These are phyloP conservation scores for Nannoperca obscura DNA, from an alignment of 2,797 vertebrate species.

Conservation along the genomic window DNA sequence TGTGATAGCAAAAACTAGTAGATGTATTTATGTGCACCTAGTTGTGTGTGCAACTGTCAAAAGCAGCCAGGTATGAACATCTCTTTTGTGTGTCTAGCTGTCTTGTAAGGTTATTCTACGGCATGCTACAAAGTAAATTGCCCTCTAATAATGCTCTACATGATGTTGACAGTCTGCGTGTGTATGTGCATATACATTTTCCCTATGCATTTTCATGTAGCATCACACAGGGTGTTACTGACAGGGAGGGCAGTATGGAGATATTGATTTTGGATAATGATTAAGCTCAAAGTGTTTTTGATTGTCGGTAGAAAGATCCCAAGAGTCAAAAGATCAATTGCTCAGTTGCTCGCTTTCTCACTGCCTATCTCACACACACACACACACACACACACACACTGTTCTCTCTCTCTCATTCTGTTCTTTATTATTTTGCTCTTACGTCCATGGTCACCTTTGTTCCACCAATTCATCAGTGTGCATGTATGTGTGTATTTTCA, in stretches of 20 bases:
- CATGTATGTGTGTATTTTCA: slow-evolving; percentile 28
- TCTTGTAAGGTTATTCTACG: slow-evolving; percentile 34
- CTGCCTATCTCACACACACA: slow-evolving; percentile 25
- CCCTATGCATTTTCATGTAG: slow-evolving; percentile 47
- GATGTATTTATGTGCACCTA: slow-evolving; percentile 43
- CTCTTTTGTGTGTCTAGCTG: slow-evolving; percentile 24
- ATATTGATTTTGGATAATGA: slow-evolving; percentile 88
- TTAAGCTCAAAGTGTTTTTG: slow-evolving; percentile 90
- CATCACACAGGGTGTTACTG: slow-evolving; percentile 57
- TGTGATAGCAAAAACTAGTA: slow-evolving; percentile 53
- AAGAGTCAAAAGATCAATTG: slow-evolving; percentile 78
- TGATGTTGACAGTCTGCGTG: slow-evolving; percentile 28
- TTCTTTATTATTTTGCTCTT: slow-evolving; percentile 39
- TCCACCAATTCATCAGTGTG: slow-evolving; percentile 45
- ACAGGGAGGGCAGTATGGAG: slow-evolving; percentile 63
- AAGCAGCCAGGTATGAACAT: slow-evolving; percentile 41
- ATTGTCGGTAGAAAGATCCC: slow-evolving; percentile 83
- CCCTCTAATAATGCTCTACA: slow-evolving; percentile 14
- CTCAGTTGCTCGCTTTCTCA: slow-evolving; percentile 63
- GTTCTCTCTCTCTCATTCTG: background rate
- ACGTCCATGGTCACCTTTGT: slow-evolving; percentile 61
- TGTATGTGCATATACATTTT: slow-evolving; percentile 26
- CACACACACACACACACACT: slow-evolving; percentile 18
- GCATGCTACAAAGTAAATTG: slow-evolving; percentile 9
- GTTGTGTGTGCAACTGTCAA: slow-evolving; percentile 43